Conservation (phyloP, 1,140 invertebrate genomes). For the Drosophila lowei region DNA sequence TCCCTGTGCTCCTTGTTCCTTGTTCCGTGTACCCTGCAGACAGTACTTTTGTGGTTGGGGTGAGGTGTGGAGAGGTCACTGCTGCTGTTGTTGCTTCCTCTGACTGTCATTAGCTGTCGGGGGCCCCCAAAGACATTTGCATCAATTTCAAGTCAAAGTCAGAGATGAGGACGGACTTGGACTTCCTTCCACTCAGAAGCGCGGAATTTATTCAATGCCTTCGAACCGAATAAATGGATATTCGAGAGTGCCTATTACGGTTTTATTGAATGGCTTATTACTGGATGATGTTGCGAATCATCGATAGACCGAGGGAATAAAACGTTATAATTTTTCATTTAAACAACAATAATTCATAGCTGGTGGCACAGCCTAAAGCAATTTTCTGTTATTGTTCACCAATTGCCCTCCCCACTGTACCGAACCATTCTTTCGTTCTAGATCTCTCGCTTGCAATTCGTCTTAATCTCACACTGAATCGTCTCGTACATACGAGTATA, state of each 20-base stretch:
- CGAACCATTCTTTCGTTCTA: too few relatives aligned
- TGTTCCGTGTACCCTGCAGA: too few relatives aligned
- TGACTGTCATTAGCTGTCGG: conserved; percentile 1
- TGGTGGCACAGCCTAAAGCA: too few relatives aligned
- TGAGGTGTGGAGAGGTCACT: conserved; percentile 53
- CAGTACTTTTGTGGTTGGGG: background rate
- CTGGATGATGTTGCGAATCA: background rate
- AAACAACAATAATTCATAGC: too few relatives aligned
- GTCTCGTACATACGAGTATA: too few relatives aligned
- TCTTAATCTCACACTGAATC: too few relatives aligned
- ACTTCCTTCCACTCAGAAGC: conserved; percentile 1
- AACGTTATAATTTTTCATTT: too few relatives aligned
- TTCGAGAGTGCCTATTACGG: conserved; percentile 33
- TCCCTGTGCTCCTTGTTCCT: too few relatives aligned
- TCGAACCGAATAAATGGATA: background rate
- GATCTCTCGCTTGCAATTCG: too few relatives aligned
- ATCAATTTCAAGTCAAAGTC: conserved; percentile 47
- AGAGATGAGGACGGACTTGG: conserved; percentile 31
- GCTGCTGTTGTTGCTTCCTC: background rate
- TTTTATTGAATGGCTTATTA: conserved; percentile 6
- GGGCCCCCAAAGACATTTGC: conserved; percentile 35
- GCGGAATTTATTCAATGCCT: conserved; percentile 7
- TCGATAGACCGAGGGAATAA: too few relatives aligned
- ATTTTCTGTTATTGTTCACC: too few relatives aligned
- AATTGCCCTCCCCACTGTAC: too few relatives aligned